Conservation (phyloP, 2,888 invertebrate genomes). For the Gryllus longicercus region DNA sequence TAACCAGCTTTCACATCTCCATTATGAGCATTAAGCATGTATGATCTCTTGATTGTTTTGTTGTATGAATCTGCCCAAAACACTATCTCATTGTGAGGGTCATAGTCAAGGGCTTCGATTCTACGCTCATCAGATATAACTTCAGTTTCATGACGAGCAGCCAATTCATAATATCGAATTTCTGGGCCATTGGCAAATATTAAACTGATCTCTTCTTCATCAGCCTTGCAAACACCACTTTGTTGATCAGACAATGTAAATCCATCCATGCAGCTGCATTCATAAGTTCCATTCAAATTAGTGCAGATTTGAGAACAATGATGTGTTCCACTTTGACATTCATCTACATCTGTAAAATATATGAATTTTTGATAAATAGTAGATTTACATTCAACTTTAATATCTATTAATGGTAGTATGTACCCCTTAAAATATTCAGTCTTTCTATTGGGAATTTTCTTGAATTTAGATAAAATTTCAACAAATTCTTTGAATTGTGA, state of each 20-base stretch:
- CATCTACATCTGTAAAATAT: slow-evolving; percentile 71
- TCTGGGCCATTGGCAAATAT: slow-evolving; percentile 82
- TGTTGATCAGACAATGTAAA: slow-evolving; percentile 71
- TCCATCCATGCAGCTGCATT: slow-evolving; percentile 81
- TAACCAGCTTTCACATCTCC: slow-evolving; percentile 72
- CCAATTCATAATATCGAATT: slow-evolving; percentile 69
- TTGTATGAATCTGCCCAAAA: slow-evolving; percentile 96
- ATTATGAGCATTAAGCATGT: slow-evolving; percentile 75
- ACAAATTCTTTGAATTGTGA: too few species aligned
- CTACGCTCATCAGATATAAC: slow-evolving; percentile 82
- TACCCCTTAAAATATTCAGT: too few species aligned
- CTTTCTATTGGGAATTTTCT: too few species aligned
- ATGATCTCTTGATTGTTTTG: slow-evolving; percentile 85
- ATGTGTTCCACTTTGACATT: slow-evolving; percentile 77
- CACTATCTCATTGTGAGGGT: slow-evolving; percentile 76
- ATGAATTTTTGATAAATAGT: too few species aligned
- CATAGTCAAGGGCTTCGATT: slow-evolving; percentile 88
- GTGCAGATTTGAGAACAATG: slow-evolving; percentile 91
- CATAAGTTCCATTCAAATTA: slow-evolving; percentile 86
- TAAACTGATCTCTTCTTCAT: slow-evolving; percentile 62
- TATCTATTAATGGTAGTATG: too few species aligned
- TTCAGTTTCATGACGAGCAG: slow-evolving; percentile 54
- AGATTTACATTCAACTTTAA: too few species aligned
- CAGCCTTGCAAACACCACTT: slow-evolving; percentile 78
- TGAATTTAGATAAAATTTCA: too few species aligned